These are phyloP conservation scores for Mactromeris polynyma DNA, from an alignment of 2,888 invertebrate species.

Conservation along the genomic window DNA sequence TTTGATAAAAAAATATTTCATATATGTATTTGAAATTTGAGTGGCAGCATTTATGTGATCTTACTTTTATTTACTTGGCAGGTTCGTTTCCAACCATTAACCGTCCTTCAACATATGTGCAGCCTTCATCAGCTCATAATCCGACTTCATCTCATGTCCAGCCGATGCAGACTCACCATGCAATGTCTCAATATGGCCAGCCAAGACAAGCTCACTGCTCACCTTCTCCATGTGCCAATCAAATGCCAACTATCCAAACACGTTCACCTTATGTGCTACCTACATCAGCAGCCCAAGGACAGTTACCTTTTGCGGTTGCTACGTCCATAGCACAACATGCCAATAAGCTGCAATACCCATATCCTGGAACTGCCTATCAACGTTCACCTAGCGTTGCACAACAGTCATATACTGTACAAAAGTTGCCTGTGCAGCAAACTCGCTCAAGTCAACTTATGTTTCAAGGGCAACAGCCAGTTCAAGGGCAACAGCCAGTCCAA, in stretches of 20 bases:
- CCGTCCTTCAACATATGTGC: neutral
- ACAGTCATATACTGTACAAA: slow-evolving; percentile 1
- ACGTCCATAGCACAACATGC: neutral
- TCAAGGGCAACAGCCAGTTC: neutral
- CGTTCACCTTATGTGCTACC: neutral
- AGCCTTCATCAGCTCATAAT: neutral
- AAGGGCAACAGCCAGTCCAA: too few relatives aligned
- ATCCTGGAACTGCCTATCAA: neutral
- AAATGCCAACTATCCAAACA: neutral
- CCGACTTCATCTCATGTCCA: neutral
- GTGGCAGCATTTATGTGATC: too few relatives aligned
- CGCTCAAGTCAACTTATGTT: neutral
- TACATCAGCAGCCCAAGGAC: neutral
- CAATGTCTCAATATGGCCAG: neutral
- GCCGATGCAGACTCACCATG: neutral
- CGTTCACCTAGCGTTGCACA: neutral
- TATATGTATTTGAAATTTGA: too few relatives aligned
- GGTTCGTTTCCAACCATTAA: neutral
- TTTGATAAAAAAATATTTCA: too few relatives aligned
- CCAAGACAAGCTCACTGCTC: neutral
- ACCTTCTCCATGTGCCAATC: neutral
- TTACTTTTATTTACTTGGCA: neutral
- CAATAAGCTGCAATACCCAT: neutral
- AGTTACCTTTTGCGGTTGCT: neutral
- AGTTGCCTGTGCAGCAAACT: neutral